Conservation (phyloP, 2,797 vertebrate species). For the Enteromius thamalakanensis region DNA sequence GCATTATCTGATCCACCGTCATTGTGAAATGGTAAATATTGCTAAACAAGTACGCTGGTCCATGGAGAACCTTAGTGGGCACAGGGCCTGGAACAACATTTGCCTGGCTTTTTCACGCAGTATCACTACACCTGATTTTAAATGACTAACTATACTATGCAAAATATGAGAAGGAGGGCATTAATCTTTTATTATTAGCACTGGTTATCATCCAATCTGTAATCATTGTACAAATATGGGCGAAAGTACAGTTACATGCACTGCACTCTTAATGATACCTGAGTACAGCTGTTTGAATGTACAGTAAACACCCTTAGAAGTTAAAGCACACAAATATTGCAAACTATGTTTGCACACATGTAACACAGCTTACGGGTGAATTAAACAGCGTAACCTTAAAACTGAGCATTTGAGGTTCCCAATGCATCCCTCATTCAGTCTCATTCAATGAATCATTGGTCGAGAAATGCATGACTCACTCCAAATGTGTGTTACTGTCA, state of each 20-base stretch:
- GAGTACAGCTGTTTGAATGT: neutral
- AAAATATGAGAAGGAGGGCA: neutral
- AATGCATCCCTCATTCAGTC: neutral
- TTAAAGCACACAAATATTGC: neutral
- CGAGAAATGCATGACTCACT: conserved; percentile 37
- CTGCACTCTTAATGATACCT: neutral
- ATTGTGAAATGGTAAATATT: conserved; percentile 7
- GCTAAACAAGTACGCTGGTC: neutral
- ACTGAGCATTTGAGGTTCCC: neutral
- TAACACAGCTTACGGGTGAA: no score
- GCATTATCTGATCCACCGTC: neutral
- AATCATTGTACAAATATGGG: conserved; percentile 12
- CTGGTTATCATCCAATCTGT: neutral
- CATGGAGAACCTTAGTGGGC: neutral
- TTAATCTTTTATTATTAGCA: neutral
- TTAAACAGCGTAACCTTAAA: neutral
- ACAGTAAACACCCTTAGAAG: neutral
- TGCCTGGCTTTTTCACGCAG: neutral
- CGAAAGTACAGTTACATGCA: conserved; percentile 10
- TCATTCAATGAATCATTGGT: conserved; percentile 36
- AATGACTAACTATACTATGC: neutral
- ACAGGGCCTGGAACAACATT: neutral
- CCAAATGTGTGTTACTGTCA: neutral
- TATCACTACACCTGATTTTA: neutral
- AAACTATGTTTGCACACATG: neutral